Evolutionary conservation across 2,888 invertebrate genomes (phyloP).

Genomic region (Amphipyra berbera): DNA sequence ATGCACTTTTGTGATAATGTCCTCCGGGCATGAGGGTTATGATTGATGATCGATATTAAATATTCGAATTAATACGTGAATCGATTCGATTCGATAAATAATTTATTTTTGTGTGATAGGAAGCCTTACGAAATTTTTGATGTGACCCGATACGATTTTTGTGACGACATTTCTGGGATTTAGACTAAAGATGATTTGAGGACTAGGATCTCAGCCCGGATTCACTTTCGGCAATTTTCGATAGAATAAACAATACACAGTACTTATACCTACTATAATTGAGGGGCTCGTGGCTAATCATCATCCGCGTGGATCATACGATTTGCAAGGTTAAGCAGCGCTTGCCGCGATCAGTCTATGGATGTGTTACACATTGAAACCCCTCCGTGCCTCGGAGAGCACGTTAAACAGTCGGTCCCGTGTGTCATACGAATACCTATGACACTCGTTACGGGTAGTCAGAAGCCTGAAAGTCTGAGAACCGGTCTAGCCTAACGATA

Average conservation of each 20-base stretch:
- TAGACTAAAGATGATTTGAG: constrained; percentile 33
- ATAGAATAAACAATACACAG: background rate
- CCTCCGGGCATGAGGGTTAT: constrained; percentile 76
- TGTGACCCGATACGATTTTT: constrained; percentile 71
- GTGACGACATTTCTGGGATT: constrained; percentile 59
- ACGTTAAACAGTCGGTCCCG: no score
- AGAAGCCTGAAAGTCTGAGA: no score
- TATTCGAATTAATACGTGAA: constrained; percentile 83
- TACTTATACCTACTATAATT: no score
- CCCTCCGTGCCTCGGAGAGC: no score
- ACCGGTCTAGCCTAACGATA: no score
- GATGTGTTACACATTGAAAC: no score
- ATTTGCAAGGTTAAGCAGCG: no score
- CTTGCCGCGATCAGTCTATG: no score
- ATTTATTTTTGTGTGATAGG: constrained; percentile 79
- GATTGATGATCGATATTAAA: constrained; percentile 84
- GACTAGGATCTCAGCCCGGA: constrained; percentile 22
- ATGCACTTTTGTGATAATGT: constrained; percentile 80
- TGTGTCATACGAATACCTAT: no score
- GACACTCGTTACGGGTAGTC: no score
- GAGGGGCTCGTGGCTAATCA: no score
- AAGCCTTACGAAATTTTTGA: constrained; percentile 69
- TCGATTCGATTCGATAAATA: constrained; percentile 78
- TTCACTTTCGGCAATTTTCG: constrained; percentile 2
- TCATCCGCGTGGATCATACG: no score